These are phyloP conservation scores for Drosophila histrio DNA, from an alignment of 2,888 invertebrate genomes.

Conservation along the genomic window DNA sequence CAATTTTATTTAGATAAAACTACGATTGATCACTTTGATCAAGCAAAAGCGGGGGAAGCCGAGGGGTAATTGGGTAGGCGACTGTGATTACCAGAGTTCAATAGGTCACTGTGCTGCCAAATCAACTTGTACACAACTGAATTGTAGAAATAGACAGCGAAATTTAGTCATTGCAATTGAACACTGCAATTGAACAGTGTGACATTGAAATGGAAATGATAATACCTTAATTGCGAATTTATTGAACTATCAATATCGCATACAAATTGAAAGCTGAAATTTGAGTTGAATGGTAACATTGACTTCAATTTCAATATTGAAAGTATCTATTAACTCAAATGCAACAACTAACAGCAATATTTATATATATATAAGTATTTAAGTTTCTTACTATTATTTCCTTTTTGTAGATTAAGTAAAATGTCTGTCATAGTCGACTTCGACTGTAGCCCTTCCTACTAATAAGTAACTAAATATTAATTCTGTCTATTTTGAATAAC, in stretches of 20 bases:
- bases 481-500: no score
- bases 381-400: no score
- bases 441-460: no score
- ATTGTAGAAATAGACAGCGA: not conserved
- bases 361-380: no score
- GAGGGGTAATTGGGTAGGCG: not conserved
- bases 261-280: not conserved
- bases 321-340: no score
- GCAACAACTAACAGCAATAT: no score
- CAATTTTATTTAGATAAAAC: conserved; percentile 44
- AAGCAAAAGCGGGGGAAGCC: not conserved
- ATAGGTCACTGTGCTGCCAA: conserved; percentile 26
- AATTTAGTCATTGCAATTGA: not conserved
- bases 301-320: not conserved
- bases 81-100: conserved; percentile 18
- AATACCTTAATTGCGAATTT: no score
- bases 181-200: not conserved
- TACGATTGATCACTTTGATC: conserved; percentile 37
- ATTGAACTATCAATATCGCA: no score
- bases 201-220: not conserved
- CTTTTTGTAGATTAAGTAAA: no score
- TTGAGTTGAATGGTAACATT: not conserved
- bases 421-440: no score
- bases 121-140: not conserved
- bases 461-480: no score